These are phyloP conservation scores for Aphrocallistes beatrix DNA, from an alignment of 37 sponge, comb jelly and placozoan genomes.

Conservation along the genomic window DNA sequence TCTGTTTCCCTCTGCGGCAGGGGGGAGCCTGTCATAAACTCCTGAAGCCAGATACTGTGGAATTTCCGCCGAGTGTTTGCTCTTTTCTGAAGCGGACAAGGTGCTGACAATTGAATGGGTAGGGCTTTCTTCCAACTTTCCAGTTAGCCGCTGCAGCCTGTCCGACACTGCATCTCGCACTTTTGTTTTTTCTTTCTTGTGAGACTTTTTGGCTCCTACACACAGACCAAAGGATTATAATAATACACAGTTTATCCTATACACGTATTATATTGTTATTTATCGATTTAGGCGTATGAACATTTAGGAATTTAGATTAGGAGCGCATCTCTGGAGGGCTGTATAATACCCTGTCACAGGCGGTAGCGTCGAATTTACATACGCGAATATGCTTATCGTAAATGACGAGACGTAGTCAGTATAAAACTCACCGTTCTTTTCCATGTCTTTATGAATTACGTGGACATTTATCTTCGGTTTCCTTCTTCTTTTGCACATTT, in stretches of 20 bases:
- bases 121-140: neutral
- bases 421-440: constrained; percentile 1
- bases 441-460: neutral
- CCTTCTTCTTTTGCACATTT: neutral
- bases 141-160: neutral
- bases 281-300: too few relatives aligned
- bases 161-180: neutral
- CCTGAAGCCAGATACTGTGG: neutral
- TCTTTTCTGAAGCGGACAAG: neutral
- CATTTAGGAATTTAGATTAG: too few relatives aligned
- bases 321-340: too few relatives aligned
- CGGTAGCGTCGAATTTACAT: too few relatives aligned
- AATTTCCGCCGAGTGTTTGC: neutral
- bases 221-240: too few relatives aligned
- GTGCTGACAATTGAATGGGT: neutral
- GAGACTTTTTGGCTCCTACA: neutral
- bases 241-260: too few relatives aligned
- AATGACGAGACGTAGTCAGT: too few relatives aligned
- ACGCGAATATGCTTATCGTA: too few relatives aligned
- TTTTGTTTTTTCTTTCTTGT: neutral
- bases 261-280: too few relatives aligned
- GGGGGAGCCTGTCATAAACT: neutral
- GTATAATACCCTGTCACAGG: too few relatives aligned
- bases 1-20: neutral
- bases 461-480: neutral